Percentiles rank a stretch among this genome's conserved stretches.
Conservation (phyloP, 2,113 vertebrate species). For the Neofelis nebulosa region DNA sequence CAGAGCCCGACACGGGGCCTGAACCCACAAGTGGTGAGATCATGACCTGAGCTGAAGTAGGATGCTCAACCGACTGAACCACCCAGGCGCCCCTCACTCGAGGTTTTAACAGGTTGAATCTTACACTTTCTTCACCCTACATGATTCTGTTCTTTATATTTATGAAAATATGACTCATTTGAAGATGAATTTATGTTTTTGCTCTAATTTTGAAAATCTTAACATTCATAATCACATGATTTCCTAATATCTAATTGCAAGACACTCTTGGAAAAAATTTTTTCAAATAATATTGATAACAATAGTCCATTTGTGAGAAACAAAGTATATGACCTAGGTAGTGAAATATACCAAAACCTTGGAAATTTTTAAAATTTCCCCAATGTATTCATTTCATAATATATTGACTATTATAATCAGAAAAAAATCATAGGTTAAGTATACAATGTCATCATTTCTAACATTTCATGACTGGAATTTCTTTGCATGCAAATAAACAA, state of each 20-base stretch:
- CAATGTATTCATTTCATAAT: not conserved
- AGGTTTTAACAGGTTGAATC: not conserved
- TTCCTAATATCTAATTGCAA: not conserved
- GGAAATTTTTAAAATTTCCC: not conserved
- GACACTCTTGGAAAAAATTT: not conserved
- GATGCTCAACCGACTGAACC: no score
- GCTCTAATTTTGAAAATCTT: constrained; percentile 8
- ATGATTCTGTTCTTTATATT: not conserved
- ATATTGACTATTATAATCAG: not conserved
- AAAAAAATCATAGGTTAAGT: not conserved
- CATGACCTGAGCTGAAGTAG: no score
- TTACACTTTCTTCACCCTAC: not conserved
- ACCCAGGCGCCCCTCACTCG: not conserved
- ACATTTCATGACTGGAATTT: not conserved
- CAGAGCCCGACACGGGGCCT: no score
- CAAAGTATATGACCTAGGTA: not conserved
- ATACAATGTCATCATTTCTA: not conserved
- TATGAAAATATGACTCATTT: not conserved
- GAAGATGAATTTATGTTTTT: not conserved
- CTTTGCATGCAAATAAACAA: not conserved
- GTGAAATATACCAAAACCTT: not conserved
- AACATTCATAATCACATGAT: not conserved
- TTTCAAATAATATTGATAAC: not conserved
- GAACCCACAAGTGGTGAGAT: no score
- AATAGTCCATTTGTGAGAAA: not conserved